Percentiles rank a stretch among this genome's conserved stretches.
phyloP scores from a whole-genome alignment of 2,888 invertebrate genomes.

The Enchytraeus crypticus region DNA sequence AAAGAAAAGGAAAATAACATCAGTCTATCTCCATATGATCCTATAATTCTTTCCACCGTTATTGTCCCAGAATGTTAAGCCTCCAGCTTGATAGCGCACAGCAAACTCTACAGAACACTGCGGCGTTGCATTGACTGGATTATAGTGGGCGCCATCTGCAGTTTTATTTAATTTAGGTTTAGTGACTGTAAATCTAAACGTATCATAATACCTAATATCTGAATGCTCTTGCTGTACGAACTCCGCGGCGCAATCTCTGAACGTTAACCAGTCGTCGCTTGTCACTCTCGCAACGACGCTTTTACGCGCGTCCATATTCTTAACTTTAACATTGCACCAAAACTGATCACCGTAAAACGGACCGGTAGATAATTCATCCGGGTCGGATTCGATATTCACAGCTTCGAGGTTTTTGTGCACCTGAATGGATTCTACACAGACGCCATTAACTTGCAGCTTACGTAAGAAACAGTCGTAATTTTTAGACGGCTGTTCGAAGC shows the following conservation, averaged over 20 bases:
- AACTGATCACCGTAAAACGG: background rate
- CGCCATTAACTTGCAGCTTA: background rate
- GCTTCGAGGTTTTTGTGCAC: background rate
- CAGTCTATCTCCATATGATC: conserved; percentile 2
- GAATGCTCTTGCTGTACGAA: background rate
- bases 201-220: background rate
- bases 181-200: conserved; percentile 1
- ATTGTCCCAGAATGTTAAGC: conserved; percentile 7
- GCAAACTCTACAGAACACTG: conserved; percentile 5
- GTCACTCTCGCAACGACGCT: conserved; percentile 1
- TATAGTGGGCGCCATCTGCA: no score
- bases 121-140: background rate
- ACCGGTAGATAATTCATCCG: background rate
- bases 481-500: conserved; percentile 5
- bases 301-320: background rate
- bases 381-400: background rate
- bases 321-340: background rate
- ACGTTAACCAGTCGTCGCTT: conserved; percentile 2
- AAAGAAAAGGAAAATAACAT: no score
- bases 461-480: background rate
- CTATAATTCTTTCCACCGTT: background rate
- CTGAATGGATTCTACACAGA: conserved; percentile 1
- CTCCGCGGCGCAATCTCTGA: background rate
- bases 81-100: background rate
- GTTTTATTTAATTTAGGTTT: background rate